These are phyloP conservation scores for Epinotia demarniana DNA, from an alignment of 2,888 invertebrate species.

Conservation along the genomic window DNA sequence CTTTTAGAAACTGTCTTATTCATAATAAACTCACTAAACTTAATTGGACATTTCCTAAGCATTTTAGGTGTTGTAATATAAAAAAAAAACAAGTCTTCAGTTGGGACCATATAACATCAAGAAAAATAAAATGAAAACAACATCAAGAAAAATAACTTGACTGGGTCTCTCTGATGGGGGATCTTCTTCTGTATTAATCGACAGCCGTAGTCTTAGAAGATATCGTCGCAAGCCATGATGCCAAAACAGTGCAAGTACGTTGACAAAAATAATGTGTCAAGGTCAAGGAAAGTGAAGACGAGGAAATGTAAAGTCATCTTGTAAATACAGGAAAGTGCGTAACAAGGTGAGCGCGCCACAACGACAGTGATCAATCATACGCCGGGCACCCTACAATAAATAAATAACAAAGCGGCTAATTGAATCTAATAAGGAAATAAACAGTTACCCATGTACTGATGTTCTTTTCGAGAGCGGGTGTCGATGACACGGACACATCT, in stretches of 20 bases:
- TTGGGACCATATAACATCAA: no score
- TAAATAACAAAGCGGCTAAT: constrained; percentile 62
- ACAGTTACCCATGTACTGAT: constrained; percentile 80
- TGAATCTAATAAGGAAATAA: constrained; percentile 66
- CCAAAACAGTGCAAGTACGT: constrained; percentile 24
- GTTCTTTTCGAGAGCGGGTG: constrained; percentile 68
- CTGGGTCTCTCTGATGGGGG: no score
- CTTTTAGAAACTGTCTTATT: no score
- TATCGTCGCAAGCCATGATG: constrained; percentile 3
- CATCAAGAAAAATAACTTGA: no score
- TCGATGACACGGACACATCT: constrained; percentile 63
- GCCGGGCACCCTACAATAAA: constrained; percentile 51
- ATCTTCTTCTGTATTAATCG: no score
- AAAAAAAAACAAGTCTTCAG: no score
- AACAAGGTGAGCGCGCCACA: constrained; percentile 50
- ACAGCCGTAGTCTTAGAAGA: neutral
- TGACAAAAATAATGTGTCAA: constrained; percentile 35
- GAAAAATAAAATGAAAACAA: no score
- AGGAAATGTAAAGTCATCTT: constrained; percentile 42
- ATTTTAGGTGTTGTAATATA: no score
- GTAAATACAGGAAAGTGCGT: constrained; percentile 61
- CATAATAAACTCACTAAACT: no score
- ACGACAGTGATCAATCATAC: constrained; percentile 55
- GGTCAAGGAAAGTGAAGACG: constrained; percentile 23
- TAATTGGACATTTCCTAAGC: no score